These are phyloP conservation scores for Agrochola lota DNA, from an alignment of 2,888 invertebrate genomes.

Conservation along the genomic window DNA sequence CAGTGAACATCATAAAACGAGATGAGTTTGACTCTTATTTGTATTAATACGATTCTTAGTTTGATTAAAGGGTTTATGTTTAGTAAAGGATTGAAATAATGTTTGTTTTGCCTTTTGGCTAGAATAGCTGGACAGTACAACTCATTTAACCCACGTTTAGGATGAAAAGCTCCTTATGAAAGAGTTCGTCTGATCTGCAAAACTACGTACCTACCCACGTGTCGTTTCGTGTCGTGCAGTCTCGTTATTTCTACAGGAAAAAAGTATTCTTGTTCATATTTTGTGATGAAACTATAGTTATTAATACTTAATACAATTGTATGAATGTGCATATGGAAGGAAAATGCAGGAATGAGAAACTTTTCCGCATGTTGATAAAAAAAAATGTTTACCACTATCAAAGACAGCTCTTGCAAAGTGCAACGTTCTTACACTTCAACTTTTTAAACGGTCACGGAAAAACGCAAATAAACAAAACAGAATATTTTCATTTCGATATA, in stretches of 20 bases:
- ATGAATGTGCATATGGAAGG: not conserved
- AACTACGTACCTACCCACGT: not conserved
- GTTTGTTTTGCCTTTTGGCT: not conserved
- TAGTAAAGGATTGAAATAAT: not conserved
- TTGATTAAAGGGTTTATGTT: constrained; percentile 33
- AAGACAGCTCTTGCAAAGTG: not conserved
- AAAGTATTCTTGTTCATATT: not conserved
- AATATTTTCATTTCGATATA: constrained; percentile 17
- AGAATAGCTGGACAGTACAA: not conserved
- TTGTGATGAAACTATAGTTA: not conserved
- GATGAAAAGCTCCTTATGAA: not conserved
- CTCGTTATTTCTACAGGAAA: not conserved
- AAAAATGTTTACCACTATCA: not conserved
- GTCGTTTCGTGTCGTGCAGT: not conserved
- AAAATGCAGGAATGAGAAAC: not conserved
- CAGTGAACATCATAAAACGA: constrained; percentile 48
- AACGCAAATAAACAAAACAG: not conserved
- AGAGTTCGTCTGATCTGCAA: not conserved
- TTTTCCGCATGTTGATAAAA: not conserved
- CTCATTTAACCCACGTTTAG: not conserved
- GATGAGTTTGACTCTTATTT: constrained; percentile 36
- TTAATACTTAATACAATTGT: not conserved
- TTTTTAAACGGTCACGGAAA: not conserved
- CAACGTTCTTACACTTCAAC: not conserved
- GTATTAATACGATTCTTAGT: constrained; percentile 17